A percentile compares a stretch with the other conserved stretches of the same genome.
Conservation (phyloP, 2,113 vertebrate species). For the Cromileptes altivelis region DNA sequence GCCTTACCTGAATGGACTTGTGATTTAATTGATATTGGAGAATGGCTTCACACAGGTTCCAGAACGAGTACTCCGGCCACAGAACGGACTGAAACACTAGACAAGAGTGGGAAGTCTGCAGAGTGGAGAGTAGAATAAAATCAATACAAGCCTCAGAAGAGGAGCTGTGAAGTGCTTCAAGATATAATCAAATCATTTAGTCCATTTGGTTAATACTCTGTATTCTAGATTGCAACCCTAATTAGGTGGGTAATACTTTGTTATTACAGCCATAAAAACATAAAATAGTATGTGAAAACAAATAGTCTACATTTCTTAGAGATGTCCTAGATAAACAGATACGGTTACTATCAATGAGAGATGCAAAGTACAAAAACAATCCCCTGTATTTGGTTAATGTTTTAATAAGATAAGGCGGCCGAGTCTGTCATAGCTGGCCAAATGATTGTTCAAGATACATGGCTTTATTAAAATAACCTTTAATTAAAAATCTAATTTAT, state of each 20-base stretch:
- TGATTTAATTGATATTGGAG: slow-evolving; percentile 94
- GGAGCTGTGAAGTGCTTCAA: not conserved
- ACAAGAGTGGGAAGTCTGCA: slow-evolving; percentile 95
- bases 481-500: not conserved
- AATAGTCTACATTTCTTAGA: not conserved
- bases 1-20: slow-evolving; percentile 91
- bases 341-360: not conserved
- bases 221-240: not conserved
- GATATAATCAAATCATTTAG: not conserved
- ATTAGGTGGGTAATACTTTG: not conserved
- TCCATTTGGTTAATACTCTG: not conserved
- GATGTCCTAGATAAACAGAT: not conserved
- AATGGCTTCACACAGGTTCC: slow-evolving; percentile 98
- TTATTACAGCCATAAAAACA: not conserved
- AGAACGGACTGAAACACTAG: slow-evolving; percentile 95
- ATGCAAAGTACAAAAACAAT: not conserved
- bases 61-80: slow-evolving; percentile 98
- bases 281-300: not conserved
- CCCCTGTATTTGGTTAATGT: not conserved
- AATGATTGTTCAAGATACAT: not conserved
- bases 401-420: not conserved
- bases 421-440: not conserved
- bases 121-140: slow-evolving; percentile 45
- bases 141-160: not conserved
- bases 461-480: not conserved